Evolutionary conservation across 2,113 vertebrate genomes (phyloP).

Genomic region (Gymnarchus niloticus): DNA sequence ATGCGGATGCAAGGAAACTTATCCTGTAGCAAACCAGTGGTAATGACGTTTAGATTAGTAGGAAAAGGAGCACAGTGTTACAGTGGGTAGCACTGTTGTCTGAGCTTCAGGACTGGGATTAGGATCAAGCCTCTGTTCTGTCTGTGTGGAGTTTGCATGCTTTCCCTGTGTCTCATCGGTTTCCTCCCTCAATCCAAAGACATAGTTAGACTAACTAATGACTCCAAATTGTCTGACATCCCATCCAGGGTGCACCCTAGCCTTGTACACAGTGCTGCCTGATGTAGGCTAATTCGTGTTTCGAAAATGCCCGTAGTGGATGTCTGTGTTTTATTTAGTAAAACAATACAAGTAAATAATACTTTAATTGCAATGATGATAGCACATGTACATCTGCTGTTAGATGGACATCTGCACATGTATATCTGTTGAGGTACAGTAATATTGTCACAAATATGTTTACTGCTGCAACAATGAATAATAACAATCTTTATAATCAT

Average conservation of each 20-base stretch:
- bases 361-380: not conserved
- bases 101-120: too few species aligned
- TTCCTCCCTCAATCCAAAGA: too few species aligned
- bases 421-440: not conserved
- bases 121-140: too few species aligned
- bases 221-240: too few species aligned
- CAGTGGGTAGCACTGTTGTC: not conserved
- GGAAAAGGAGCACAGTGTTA: too few species aligned
- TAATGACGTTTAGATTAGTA: slow-evolving; percentile 17
- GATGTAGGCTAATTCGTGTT: not conserved
- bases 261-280: too few species aligned
- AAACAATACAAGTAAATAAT: not conserved
- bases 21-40: not conserved
- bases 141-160: too few species aligned
- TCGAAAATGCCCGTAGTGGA: not conserved
- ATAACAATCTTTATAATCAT: not conserved
- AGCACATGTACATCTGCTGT: not conserved
- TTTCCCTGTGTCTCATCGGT: too few species aligned
- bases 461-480: not conserved
- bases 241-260: too few species aligned
- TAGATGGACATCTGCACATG: not conserved
- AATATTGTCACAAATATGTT: not conserved
- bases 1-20: not conserved
- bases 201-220: too few species aligned
- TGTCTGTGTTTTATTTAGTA: too few species aligned